Evolutionary conservation across 2,888 invertebrate genomes (phyloP), one percentile per base, ranked within the genome.

Genomic region (Eulithis testata): DNA sequence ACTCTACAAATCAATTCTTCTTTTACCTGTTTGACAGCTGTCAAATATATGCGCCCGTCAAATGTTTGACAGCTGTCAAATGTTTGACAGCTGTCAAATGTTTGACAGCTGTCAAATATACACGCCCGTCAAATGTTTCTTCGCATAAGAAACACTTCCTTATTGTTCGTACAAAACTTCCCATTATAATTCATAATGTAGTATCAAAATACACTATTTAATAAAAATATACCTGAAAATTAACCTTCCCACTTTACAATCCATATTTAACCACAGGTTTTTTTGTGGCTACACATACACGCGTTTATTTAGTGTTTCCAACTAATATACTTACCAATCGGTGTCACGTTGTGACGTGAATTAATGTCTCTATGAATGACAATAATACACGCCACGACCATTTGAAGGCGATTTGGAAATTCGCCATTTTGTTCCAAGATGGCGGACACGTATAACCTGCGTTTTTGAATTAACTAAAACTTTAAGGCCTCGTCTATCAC

Each of bases 201-300:
- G 21, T 59, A 59, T 55, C 61, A 55, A 61, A 54, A 61, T 52
- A 65, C 56, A 54, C 44, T 54, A 21, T 21, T 59, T 63, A 14
- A 8, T 53, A 53, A 37, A 53, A 47, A 45, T 37, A 45, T 50
- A 8, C 4, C 21, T 9, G 2, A 54, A 37, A 49, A 4, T 3
- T 47, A 2, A 49, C 40, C 49, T 27, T 11, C 37, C 11, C 11
- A n/a, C 50, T 36, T 9, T 40, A 31, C 51, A 51, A 51, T 51
- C 21, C 21, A 12, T 37, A 37, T 27, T 4, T 12, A 4, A 44
- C 31, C 47, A 11, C 3, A 11, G 51, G 51, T 56, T 21, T 53
- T 49, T 27, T 12, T 14, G 50, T 21, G 11, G 51, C 6, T 27
- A 21, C 21, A 21, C 21, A 21, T 4, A 44, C 11, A 40, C n/a